These are phyloP conservation scores for Antheraea yamamai DNA, from an alignment of 2,888 invertebrate species.

Conservation along the genomic window DNA sequence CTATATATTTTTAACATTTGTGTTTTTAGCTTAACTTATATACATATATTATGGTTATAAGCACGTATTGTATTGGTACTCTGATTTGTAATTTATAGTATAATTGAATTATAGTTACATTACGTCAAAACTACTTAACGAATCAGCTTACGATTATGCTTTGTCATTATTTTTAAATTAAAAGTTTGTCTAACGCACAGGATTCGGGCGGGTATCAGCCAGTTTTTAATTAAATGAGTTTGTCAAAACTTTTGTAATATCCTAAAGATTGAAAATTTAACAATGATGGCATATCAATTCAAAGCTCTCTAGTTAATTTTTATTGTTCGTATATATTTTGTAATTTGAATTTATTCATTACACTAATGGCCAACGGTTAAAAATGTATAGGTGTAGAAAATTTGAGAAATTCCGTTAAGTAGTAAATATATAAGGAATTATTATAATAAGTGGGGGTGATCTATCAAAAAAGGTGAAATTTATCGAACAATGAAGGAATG, in stretches of 20 bases:
- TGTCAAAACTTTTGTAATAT: background rate
- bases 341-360: background rate
- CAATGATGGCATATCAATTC: background rate
- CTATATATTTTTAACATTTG: background rate
- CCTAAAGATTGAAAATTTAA: background rate
- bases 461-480: background rate
- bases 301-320: background rate
- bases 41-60: background rate
- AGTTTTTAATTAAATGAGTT: background rate
- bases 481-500: too few relatives aligned
- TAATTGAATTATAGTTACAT: too few relatives aligned
- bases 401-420: background rate
- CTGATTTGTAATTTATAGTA: background rate
- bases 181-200: too few relatives aligned
- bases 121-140: too few relatives aligned
- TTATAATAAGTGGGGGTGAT: background rate
- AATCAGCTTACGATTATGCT: too few relatives aligned
- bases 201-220: too few relatives aligned
- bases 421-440: background rate
- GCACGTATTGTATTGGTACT: background rate
- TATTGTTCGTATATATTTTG: background rate
- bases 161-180: too few relatives aligned
- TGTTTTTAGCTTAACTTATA: background rate
- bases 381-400: too few relatives aligned
- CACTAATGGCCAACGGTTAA: background rate